Percentiles rank a stretch among this genome's conserved stretches.
phyloP scores from a whole-genome alignment of 2,113 vertebrate species.

The Prunella fulvescens region DNA sequence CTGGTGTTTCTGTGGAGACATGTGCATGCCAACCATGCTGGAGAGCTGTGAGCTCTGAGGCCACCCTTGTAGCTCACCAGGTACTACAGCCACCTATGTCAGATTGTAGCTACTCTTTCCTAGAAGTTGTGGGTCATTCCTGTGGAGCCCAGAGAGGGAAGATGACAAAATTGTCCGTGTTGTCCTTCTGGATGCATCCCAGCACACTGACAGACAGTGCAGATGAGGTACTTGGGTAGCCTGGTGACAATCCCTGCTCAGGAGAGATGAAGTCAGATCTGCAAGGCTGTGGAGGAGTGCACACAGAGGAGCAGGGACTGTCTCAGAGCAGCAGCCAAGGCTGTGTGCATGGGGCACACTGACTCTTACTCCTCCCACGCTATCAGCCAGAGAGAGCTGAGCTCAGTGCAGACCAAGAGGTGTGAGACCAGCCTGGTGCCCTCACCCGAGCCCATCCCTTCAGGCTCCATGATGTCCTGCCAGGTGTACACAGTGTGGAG shows the following conservation, averaged over 20 bases:
- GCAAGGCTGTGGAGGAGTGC: neutral
- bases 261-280: neutral
- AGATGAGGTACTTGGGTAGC: neutral
- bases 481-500: neutral
- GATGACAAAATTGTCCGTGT: neutral
- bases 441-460: neutral
- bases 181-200: neutral
- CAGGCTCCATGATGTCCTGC: neutral
- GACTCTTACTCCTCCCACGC: fast-evolving
- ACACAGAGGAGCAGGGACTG: neutral
- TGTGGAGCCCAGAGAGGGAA: neutral
- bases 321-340: neutral
- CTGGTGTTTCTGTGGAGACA: neutral
- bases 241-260: neutral
- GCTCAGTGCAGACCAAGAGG: neutral
- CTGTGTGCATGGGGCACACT: fast-evolving
- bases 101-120: neutral
- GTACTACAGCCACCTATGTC: neutral
- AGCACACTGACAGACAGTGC: neutral
- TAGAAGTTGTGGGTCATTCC: neutral
- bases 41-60: neutral
- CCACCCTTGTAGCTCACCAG: neutral
- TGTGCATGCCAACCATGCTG: neutral
- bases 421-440: neutral
- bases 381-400: neutral